A percentile compares a stretch with the other conserved stretches of the same genome.
phyloP scores from a whole-genome alignment of 2,113 vertebrate genomes.

The Dicaeum eximium region DNA sequence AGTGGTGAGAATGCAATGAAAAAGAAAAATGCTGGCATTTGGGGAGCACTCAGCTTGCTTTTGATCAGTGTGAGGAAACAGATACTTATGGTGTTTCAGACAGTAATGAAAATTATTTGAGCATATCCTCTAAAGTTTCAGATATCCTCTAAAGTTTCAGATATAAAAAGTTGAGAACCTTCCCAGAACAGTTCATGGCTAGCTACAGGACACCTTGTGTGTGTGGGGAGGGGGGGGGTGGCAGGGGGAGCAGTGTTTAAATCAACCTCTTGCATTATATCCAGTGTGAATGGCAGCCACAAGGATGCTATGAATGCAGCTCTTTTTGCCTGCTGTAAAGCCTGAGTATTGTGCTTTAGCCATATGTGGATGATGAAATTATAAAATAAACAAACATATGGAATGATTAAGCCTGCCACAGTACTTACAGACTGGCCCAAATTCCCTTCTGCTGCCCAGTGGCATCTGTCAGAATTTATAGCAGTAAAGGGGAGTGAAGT shows the following conservation, averaged over 20 bases:
- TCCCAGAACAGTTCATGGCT: neutral
- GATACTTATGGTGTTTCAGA: neutral
- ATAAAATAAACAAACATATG: neutral
- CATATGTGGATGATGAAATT: neutral
- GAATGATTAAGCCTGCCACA: neutral
- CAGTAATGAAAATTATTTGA: neutral
- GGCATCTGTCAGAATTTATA: neutral
- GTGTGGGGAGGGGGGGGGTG: rapidly evolving
- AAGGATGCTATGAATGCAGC: neutral
- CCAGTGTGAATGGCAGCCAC: neutral
- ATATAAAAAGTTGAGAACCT: neutral
- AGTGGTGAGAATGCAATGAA: neutral
- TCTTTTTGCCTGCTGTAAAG: neutral
- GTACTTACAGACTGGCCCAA: neutral
- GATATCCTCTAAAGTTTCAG: neutral
- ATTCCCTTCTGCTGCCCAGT: neutral
- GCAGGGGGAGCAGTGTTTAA: neutral
- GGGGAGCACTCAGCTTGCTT: neutral
- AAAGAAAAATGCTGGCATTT: neutral
- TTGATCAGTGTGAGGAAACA: neutral
- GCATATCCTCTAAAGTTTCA: neutral
- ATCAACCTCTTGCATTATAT: neutral
- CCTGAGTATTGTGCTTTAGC: neutral
- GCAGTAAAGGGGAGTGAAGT: neutral
- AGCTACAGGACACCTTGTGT: neutral